These are phyloP conservation scores for Thunnus albacares DNA, from an alignment of 2,797 vertebrate genomes.

Conservation along the genomic window DNA sequence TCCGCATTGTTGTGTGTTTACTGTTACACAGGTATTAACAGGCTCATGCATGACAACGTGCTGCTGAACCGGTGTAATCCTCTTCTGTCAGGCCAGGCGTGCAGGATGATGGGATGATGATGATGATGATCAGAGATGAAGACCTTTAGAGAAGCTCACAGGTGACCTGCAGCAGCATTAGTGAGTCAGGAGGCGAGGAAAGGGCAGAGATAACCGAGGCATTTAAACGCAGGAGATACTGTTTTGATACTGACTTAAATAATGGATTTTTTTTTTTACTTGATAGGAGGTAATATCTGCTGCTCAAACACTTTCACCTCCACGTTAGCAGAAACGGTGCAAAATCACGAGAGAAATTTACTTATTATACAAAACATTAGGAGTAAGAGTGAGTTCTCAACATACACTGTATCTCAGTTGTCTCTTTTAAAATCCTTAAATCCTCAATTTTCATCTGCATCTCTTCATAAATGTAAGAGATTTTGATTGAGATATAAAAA, in stretches of 20 bases:
- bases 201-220: slow-evolving; percentile 56
- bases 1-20: background rate
- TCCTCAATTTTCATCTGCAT: background rate
- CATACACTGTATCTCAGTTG: background rate
- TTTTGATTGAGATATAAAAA: no score
- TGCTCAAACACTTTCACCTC: background rate
- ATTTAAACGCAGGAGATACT: slow-evolving; percentile 55
- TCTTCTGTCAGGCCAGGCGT: slow-evolving; percentile 81
- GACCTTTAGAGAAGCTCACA: slow-evolving; percentile 76
- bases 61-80: slow-evolving; percentile 36
- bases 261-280: no score
- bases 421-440: background rate
- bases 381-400: background rate
- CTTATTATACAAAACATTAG: no score
- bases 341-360: no score
- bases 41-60: slow-evolving; percentile 27
- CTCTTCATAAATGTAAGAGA: background rate
- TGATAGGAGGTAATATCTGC: background rate
- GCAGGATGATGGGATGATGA: slow-evolving; percentile 84
- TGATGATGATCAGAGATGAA: slow-evolving; percentile 87
- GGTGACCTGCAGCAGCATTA: slow-evolving; percentile 20
- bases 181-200: background rate
- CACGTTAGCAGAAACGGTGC: no score
- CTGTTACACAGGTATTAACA: background rate
- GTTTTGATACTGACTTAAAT: background rate